Evolutionary conservation across 2,113 vertebrate species (phyloP).

Genomic region (Saguinus midas): DNA sequence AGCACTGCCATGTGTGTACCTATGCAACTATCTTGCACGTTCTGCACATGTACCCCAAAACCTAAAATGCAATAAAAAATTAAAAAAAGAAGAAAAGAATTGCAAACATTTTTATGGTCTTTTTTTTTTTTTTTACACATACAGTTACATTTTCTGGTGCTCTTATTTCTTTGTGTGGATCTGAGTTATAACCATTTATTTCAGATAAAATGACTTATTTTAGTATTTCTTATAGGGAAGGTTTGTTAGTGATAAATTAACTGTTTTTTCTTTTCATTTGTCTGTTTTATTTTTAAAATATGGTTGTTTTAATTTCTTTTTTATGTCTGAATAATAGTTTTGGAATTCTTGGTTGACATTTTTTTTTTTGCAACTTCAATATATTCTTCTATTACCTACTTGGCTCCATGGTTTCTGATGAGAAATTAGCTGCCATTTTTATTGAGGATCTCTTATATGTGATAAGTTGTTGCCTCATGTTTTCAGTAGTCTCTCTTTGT

Average conservation of each 20-base stretch:
- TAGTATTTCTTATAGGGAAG: neutral
- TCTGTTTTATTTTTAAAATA: neutral
- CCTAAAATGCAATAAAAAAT: too few relatives aligned
- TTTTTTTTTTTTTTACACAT: neutral
- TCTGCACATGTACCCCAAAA: too few relatives aligned
- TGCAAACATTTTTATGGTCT: neutral
- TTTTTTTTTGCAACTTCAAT: neutral
- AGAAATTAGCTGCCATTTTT: neutral
- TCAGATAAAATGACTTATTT: neutral
- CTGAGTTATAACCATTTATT: conserved; percentile 7
- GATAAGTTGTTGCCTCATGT: neutral
- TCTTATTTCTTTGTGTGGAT: neutral
- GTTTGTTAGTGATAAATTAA: neutral
- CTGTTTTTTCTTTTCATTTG: neutral
- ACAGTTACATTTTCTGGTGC: neutral
- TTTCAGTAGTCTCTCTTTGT: neutral
- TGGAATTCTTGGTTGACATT: neutral
- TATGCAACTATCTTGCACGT: too few relatives aligned
- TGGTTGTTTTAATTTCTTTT: neutral
- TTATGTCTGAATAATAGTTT: neutral
- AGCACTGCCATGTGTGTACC: too few relatives aligned
- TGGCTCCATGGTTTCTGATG: neutral
- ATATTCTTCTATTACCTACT: neutral
- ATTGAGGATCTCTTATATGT: neutral
- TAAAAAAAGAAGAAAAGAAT: neutral